Evolutionary conservation across 2,113 vertebrate genomes (phyloP).

Genomic region (Lycocorax pyrrhopterus): DNA sequence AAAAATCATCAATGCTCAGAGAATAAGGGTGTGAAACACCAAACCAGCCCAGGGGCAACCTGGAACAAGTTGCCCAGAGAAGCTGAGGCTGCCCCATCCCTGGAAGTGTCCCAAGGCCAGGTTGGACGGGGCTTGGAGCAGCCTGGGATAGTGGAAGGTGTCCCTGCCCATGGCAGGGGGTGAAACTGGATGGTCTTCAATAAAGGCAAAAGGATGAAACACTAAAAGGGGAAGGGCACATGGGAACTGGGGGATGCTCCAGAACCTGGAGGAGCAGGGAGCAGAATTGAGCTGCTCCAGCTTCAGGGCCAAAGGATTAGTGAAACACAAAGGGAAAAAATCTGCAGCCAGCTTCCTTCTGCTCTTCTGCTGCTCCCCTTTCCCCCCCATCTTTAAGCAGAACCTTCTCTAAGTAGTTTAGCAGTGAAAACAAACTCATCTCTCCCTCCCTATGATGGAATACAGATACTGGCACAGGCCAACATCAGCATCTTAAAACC

Average conservation of each 20-base stretch:
- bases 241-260: background rate
- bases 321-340: background rate
- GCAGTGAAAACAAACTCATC: background rate
- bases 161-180: background rate
- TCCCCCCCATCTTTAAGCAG: background rate
- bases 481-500: background rate
- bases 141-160: rapidly evolving
- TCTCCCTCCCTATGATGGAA: background rate
- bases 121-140: background rate
- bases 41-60: background rate
- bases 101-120: background rate
- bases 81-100: background rate
- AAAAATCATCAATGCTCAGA: background rate
- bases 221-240: background rate
- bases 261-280: background rate
- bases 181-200: background rate
- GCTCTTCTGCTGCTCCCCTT: background rate
- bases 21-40: background rate
- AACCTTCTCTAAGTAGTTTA: background rate
- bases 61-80: background rate
- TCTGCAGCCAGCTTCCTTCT: background rate
- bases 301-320: background rate
- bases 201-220: background rate
- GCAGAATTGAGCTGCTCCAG: background rate
- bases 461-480: rapidly evolving